Conservation (phyloP, 2,888 invertebrate genomes). For the Homarus gammarus region DNA sequence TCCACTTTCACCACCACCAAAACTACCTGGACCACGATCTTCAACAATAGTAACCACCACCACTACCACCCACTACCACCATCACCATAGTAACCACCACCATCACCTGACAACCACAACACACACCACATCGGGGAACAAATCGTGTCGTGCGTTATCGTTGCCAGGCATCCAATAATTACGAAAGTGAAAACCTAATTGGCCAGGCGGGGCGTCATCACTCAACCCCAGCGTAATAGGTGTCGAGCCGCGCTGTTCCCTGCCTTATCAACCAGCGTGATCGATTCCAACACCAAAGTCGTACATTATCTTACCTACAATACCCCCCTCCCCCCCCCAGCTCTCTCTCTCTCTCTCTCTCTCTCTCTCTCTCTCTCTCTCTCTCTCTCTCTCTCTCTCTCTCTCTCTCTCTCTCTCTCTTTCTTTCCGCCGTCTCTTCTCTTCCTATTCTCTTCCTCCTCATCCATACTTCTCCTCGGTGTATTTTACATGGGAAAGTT, state of each 20-base stretch:
- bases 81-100: too few relatives aligned
- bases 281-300: constrained; percentile 17
- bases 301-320: not conserved
- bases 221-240: constrained; percentile 8
- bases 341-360: not conserved
- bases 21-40: too few relatives aligned
- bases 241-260: constrained; percentile 10
- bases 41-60: too few relatives aligned
- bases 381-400: not conserved
- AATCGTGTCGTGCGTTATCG: constrained; percentile 17
- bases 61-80: too few relatives aligned
- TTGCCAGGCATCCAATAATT: constrained; percentile 20
- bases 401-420: not conserved
- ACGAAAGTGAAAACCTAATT: constrained; percentile 39
- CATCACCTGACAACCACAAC: too few relatives aligned
- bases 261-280: constrained; percentile 18
- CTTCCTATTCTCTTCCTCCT: not conserved
- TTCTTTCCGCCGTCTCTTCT: not conserved
- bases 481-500: not conserved
- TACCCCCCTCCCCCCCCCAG: not conserved
- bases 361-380: not conserved
- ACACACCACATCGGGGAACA: not conserved
- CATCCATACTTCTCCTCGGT: not conserved
- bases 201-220: constrained; percentile 25
- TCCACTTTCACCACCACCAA: too few relatives aligned